Evolutionary conservation across 2,113 vertebrate genomes (phyloP).

Genomic region (Halichoerus grypus): DNA sequence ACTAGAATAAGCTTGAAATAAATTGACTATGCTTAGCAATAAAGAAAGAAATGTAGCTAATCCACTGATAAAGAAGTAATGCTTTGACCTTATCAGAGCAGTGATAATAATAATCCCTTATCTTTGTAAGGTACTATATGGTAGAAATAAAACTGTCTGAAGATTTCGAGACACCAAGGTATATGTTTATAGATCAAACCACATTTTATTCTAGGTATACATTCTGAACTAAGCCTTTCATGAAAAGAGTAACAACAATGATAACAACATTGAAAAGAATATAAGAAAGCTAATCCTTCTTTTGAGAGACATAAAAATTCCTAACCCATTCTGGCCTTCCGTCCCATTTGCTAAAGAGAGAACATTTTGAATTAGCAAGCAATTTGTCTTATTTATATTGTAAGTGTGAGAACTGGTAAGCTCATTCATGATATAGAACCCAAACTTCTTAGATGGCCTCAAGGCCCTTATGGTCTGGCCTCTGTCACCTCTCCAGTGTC

Average conservation of each 20-base stretch:
- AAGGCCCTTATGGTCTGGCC: background rate
- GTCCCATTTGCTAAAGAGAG: background rate
- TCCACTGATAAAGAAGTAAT: slow-evolving; percentile 54
- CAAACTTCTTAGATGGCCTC: background rate
- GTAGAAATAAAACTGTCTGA: slow-evolving; percentile 45
- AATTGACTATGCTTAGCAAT: slow-evolving; percentile 1
- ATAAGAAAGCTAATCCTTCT: slow-evolving; percentile 24
- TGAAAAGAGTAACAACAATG: slow-evolving; percentile 50
- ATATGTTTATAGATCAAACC: background rate
- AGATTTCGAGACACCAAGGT: slow-evolving; percentile 9
- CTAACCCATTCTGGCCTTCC: background rate
- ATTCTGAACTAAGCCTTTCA: background rate
- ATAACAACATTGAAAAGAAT: background rate
- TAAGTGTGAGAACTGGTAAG: background rate
- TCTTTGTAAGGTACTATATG: background rate
- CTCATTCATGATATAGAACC: background rate
- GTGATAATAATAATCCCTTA: background rate
- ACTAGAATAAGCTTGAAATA: background rate
- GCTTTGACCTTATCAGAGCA: slow-evolving; percentile 50
- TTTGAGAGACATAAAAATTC: background rate
- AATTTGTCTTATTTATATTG: background rate
- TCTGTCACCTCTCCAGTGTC: background rate
- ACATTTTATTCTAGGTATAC: slow-evolving; percentile 28
- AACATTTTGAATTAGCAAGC: background rate
- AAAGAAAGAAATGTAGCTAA: slow-evolving; percentile 58